Evolutionary conservation across 2,113 vertebrate species (phyloP).

Genomic region (Nanorana parkeri): DNA sequence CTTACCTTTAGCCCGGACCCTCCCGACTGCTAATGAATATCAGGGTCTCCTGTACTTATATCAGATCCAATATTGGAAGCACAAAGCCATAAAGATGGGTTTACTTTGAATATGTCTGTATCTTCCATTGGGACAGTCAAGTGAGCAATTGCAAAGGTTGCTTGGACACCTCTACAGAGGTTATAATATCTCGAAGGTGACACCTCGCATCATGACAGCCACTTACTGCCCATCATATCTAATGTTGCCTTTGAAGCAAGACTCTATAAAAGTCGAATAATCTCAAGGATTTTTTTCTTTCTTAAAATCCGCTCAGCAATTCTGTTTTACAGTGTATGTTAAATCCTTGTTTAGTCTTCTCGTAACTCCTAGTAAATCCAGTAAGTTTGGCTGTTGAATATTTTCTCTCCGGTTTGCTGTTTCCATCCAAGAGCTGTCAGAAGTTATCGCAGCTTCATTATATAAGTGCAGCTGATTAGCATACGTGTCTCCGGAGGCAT

Average conservation of each 20-base stretch:
- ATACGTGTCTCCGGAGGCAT: slow-evolving; percentile 41
- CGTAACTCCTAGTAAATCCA: slow-evolving; percentile 32
- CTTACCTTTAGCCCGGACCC: slow-evolving; percentile 54
- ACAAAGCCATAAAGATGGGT: slow-evolving; percentile 36
- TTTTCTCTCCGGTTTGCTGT: neutral
- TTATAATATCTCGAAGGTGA: slow-evolving; percentile 20
- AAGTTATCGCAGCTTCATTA: slow-evolving; percentile 45
- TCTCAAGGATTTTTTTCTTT: neutral
- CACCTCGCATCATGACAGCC: slow-evolving; percentile 1
- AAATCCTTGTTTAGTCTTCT: slow-evolving; percentile 28
- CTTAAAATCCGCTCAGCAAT: neutral
- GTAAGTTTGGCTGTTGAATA: neutral
- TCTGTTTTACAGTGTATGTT: neutral
- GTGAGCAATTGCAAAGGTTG: slow-evolving; percentile 23
- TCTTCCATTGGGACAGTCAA: slow-evolving; percentile 50
- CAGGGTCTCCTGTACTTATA: slow-evolving; percentile 12
- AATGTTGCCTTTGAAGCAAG: neutral
- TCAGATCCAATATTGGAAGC: slow-evolving; percentile 46
- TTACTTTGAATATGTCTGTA: slow-evolving; percentile 23
- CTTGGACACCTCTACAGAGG: slow-evolving; percentile 29
- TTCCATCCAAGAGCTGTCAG: slow-evolving; percentile 36
- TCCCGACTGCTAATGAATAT: slow-evolving; percentile 48
- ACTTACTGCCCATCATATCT: slow-evolving; percentile 1
- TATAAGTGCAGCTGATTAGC: slow-evolving; percentile 46
- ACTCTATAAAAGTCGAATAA: neutral